Conservation (phyloP, 2,113 vertebrate species). For the Peromyscus maniculatus region DNA sequence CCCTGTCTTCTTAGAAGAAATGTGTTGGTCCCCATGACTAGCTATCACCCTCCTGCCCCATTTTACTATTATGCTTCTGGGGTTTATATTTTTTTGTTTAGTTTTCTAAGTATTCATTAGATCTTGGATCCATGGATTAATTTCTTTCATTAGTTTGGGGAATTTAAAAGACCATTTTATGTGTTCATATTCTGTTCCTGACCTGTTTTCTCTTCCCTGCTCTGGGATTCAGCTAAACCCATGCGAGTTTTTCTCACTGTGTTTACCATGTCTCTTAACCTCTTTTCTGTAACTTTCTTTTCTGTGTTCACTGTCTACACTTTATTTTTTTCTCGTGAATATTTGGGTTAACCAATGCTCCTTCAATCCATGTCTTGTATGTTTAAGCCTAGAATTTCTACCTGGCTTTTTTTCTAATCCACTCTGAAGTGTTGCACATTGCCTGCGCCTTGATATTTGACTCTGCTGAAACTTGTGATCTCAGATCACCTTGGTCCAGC, state of each 20-base stretch:
- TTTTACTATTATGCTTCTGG: not conserved
- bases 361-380: not conserved
- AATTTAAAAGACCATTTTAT: not conserved
- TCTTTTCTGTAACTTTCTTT: not conserved
- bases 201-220: not conserved
- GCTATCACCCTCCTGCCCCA: not conserved
- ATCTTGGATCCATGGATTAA: not conserved
- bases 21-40: not conserved
- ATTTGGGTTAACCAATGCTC: not conserved
- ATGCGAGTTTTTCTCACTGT: not conserved
- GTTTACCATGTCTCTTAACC: not conserved
- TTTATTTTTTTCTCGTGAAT: not conserved
- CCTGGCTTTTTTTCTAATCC: not conserved
- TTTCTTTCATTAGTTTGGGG: slow-evolving; percentile 15
- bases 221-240: not conserved
- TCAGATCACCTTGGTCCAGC: not conserved
- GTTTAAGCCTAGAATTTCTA: slow-evolving; percentile 5
- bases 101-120: slow-evolving; percentile 49
- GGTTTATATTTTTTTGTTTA: not conserved
- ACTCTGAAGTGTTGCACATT: not conserved
- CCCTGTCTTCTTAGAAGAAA: not conserved
- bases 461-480: not conserved
- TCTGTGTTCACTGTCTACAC: not conserved
- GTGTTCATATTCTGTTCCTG: not conserved
- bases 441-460: not conserved